Base-by-base conservation (phyloP, 2,797 vertebrate genomes). In the Cynodonichthys magdalenae region DNA sequence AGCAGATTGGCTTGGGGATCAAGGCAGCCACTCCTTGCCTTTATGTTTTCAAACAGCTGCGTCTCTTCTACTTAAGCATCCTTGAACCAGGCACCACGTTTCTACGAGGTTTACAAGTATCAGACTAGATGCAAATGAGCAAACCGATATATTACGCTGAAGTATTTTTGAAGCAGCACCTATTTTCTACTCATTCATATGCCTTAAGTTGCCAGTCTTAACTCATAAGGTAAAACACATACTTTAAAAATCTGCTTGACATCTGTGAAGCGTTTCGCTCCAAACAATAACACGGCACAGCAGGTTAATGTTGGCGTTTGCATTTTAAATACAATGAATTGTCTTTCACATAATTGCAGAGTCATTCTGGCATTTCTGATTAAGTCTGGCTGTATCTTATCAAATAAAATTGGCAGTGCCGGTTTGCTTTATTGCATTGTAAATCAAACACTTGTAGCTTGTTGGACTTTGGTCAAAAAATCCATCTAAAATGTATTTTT, bases 31-130 rank as follows among this genome's bases (percentile, higher is more conserved):
- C 47, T 73, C 41, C 20, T 53, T 60, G 52, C 15, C 47, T 50
- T 59, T 3, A n/a, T 59, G 9, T 63, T 53, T 46, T 27, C 62
- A 59, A 66, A 74, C 53, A 65, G 58, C 64, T 71, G 52, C 28
- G 50, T 53, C 36, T 68, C 39, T n/a, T 56, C 31, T 58, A 15
- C 39, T 41, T 5, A 60, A 65, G 28, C 50, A 47, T 65, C 57
- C 41, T 79, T 68, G 36, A 80, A 62, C 19, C 27, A 41, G 19
- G 31, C 20, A 18, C 14, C n/a, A 28, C 11, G 17, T 45, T 60
- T 11, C 34, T 36, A 10, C 7, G 17, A 20, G 15, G 61, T 42
- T 10, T 17, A 3, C 1, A 17, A 41, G 39, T 4, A 12, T 24
- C 15, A 15, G 19, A 63, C 34, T 64, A 49, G 5, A 52, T 10